Percentiles rank a stretch among this genome's conserved stretches.
Conservation (phyloP, 2,797 vertebrate genomes). For the Spea hammondii region DNA sequence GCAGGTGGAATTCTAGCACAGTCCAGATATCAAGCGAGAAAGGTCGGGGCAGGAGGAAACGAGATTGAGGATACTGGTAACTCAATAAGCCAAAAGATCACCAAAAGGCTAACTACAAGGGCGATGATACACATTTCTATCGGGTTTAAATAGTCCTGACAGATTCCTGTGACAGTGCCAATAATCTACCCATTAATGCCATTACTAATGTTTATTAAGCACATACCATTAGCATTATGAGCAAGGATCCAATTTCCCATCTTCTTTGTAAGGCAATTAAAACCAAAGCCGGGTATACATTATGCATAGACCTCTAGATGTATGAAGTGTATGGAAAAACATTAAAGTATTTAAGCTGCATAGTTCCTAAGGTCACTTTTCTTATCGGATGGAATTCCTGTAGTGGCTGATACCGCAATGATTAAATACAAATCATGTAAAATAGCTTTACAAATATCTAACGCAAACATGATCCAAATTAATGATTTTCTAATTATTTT, state of each 20-base stretch:
- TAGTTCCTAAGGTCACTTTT: slow-evolving; percentile 7
- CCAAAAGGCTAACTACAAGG: too few species aligned
- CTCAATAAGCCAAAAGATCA: too few species aligned
- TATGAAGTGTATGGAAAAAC: slow-evolving; percentile 8
- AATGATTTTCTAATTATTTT: slow-evolving; percentile 43
- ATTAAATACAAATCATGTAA: slow-evolving; percentile 8
- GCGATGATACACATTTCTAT: too few species aligned
- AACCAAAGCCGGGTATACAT: slow-evolving; percentile 25
- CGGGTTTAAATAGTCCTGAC: too few species aligned
- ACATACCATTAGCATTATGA: slow-evolving; percentile 41
- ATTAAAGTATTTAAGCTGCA: slow-evolving; percentile 4
- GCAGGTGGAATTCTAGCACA: too few species aligned
- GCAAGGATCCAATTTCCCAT: slow-evolving; percentile 32
- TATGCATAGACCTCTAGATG: slow-evolving; percentile 19
- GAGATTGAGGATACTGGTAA: too few species aligned
- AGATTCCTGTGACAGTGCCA: not conserved
- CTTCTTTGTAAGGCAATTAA: slow-evolving; percentile 39
- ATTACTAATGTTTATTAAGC: slow-evolving; percentile 43
- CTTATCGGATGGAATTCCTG: slow-evolving; percentile 12
- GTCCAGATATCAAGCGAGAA: too few species aligned
- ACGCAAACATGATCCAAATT: slow-evolving; percentile 23
- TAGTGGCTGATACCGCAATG: slow-evolving; percentile 34
- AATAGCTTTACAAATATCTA: slow-evolving; percentile 14
- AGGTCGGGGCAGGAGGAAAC: too few species aligned
- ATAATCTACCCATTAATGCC: slow-evolving; percentile 17